phyloP scores from a whole-genome alignment of 2,113 vertebrate genomes.

The Trochalopteron elliotii region DNA sequence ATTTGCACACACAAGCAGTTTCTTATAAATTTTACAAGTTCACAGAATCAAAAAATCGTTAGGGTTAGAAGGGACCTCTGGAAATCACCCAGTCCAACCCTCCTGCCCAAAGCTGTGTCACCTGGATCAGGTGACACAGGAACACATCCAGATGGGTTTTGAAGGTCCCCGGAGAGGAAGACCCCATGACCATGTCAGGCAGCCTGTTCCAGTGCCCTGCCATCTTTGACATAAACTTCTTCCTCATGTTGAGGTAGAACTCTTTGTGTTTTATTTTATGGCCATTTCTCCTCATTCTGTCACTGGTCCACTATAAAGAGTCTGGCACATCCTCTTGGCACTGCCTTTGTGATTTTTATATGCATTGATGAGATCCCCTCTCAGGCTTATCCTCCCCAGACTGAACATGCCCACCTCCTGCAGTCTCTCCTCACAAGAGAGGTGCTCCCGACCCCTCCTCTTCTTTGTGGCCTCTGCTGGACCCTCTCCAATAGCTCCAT shows the following conservation, averaged over 20 bases:
- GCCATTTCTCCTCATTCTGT: not conserved
- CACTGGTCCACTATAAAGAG: not conserved
- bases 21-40: not conserved
- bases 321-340: not conserved
- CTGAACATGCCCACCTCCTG: not conserved
- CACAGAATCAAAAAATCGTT: not conserved
- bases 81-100: not conserved
- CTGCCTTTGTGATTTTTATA: not conserved
- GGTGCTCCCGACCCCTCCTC: not conserved
- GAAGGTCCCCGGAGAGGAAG: not conserved
- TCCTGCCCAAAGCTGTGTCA: not conserved
- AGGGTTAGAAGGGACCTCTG: not conserved
- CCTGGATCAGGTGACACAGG: no score
- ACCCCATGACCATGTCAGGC: no score
- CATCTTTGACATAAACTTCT: not conserved
- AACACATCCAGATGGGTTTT: not conserved
- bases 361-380: not conserved
- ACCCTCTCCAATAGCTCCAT: no score
- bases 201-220: not conserved
- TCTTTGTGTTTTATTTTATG: not conserved
- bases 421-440: no score
- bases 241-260: not conserved
- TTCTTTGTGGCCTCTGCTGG: not conserved
- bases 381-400: not conserved
- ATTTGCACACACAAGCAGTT: not conserved